Percentiles rank a stretch among this genome's conserved stretches.
phyloP scores from a whole-genome alignment of 2,888 invertebrate species.

The Aelia acuminata region DNA sequence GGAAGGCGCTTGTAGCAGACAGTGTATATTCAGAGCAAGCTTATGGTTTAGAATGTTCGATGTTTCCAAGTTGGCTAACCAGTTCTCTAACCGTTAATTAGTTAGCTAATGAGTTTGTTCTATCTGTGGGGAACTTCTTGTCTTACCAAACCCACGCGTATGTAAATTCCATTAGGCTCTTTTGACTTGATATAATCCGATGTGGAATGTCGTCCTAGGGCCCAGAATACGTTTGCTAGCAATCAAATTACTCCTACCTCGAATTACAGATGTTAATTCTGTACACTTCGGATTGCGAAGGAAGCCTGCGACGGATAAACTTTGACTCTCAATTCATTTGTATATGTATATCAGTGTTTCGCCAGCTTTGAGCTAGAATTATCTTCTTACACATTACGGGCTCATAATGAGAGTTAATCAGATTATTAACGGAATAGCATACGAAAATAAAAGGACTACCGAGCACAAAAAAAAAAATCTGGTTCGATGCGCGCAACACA shows the following conservation, averaged over 20 bases:
- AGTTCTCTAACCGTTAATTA: constrained; percentile 19
- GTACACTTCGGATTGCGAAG: not conserved
- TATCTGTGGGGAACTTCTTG: not conserved
- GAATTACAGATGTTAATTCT: not conserved
- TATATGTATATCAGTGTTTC: no score
- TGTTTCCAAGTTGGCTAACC: not conserved
- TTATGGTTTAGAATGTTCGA: constrained; percentile 11
- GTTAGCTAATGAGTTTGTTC: constrained; percentile 36
- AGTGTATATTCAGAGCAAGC: not conserved
- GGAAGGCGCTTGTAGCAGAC: not conserved
- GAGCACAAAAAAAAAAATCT: no score
- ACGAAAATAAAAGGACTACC: no score
- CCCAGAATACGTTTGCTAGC: not conserved
- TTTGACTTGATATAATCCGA: not conserved
- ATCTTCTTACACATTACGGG: no score
- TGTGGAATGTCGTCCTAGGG: not conserved
- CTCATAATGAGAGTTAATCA: no score
- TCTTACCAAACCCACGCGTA: not conserved
- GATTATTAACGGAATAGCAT: no score
- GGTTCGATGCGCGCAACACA: no score
- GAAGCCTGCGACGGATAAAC: not conserved
- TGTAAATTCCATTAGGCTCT: constrained; percentile 30
- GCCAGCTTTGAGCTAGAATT: no score
- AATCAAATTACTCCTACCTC: not conserved
- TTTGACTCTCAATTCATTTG: not conserved